Percentiles rank a stretch among this genome's conserved stretches.
Conservation (phyloP, 2,797 vertebrate species). For the Chanos chanos region DNA sequence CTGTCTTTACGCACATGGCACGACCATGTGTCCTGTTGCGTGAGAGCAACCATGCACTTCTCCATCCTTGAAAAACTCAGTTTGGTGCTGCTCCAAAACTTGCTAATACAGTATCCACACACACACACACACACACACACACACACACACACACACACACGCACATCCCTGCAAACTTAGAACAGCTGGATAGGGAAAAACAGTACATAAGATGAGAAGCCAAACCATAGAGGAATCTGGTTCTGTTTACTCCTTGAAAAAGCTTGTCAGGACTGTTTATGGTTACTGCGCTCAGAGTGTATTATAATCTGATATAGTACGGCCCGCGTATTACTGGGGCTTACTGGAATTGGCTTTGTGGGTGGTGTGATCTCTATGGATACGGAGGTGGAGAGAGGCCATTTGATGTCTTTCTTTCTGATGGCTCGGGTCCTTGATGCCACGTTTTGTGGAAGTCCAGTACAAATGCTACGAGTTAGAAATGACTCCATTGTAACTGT, state of each 20-base stretch:
- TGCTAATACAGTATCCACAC: not conserved
- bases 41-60: slow-evolving; percentile 17
- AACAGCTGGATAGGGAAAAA: slow-evolving; percentile 44
- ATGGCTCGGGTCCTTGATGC: no score
- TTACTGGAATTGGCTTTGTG: slow-evolving; percentile 15
- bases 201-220: slow-evolving; percentile 8
- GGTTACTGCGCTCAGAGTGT: slow-evolving; percentile 15
- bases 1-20: slow-evolving; percentile 23
- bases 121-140: not conserved
- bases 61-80: slow-evolving; percentile 28
- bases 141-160: slow-evolving; percentile 1
- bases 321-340: slow-evolving; percentile 1
- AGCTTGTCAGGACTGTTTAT: slow-evolving; percentile 30
- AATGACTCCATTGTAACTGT: not conserved
- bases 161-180: slow-evolving; percentile 18
- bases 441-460: no score
- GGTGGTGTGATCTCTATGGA: not conserved
- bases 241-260: slow-evolving; percentile 32
- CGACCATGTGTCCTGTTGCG: slow-evolving; percentile 20
- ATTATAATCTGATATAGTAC: slow-evolving; percentile 20
- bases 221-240: slow-evolving; percentile 17
- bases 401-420: no score
- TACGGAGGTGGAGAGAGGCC: slow-evolving; percentile 23
- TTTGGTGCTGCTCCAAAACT: slow-evolving; percentile 29
- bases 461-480: no score